These are phyloP conservation scores for Venusia cambrica DNA, from an alignment of 2,888 invertebrate species.

Conservation along the genomic window DNA sequence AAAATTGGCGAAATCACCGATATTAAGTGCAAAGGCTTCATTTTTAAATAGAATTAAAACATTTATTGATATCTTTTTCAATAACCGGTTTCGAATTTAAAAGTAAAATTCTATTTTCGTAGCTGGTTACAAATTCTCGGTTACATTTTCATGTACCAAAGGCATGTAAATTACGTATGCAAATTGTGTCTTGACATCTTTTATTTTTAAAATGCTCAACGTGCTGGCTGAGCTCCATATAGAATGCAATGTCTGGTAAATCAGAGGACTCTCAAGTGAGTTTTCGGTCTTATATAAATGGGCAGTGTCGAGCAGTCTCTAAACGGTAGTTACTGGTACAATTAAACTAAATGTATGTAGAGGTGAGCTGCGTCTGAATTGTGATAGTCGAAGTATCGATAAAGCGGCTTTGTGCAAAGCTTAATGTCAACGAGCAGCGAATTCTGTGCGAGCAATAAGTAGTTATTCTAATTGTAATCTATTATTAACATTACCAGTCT, in stretches of 20 bases:
- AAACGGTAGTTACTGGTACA: constrained; percentile 53
- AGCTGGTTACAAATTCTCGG: too few relatives aligned
- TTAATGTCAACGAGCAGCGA: constrained; percentile 31
- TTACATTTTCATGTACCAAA: too few relatives aligned
- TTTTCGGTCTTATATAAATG: constrained; percentile 42
- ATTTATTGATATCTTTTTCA: too few relatives aligned
- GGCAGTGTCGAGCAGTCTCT: constrained; percentile 43
- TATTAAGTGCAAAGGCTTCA: too few relatives aligned
- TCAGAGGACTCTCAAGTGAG: constrained; percentile 32
- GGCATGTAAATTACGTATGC: too few relatives aligned
- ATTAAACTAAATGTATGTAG: constrained; percentile 54
- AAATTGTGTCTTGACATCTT: too few relatives aligned
- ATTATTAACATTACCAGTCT: too few relatives aligned
- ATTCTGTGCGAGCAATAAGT: constrained; percentile 5
- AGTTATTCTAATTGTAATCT: constrained; percentile 5
- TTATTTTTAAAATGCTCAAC: too few relatives aligned
- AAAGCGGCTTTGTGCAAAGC: constrained; percentile 9
- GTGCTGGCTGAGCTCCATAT: constrained; percentile 22
- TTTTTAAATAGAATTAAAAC: too few relatives aligned
- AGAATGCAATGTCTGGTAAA: constrained; percentile 20
- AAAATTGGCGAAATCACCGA: too few relatives aligned
- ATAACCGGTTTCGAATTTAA: too few relatives aligned
- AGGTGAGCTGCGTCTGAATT: constrained; percentile 41
- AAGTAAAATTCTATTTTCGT: too few relatives aligned
- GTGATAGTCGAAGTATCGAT: constrained; percentile 33